These are phyloP conservation scores for Lethenteron reissneri DNA, from an alignment of 2,113 vertebrate species.

Conservation along the genomic window DNA sequence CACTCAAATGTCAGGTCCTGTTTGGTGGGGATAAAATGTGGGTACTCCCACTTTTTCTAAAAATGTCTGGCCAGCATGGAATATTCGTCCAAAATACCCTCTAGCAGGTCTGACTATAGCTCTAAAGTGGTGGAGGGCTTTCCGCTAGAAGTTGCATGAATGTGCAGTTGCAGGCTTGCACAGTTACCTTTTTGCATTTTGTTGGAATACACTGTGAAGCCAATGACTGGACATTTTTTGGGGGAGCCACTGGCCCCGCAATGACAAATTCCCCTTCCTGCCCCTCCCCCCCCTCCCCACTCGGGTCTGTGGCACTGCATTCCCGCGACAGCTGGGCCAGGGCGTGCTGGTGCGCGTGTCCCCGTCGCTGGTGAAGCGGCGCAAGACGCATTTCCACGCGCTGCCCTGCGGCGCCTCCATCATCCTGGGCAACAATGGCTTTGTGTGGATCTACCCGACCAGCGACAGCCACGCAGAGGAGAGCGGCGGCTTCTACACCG, in stretches of 20 bases:
- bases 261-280: neutral
- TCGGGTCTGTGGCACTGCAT: neutral
- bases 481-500: conserved; percentile 50
- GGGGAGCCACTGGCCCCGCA: neutral
- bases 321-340: conserved; percentile 42
- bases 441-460: conserved; percentile 77
- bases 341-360: conserved; percentile 73
- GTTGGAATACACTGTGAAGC: no score
- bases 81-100: no score
- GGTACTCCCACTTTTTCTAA: no score
- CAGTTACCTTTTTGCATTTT: no score
- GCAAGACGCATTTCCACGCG: conserved; percentile 92
- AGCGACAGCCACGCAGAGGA: conserved; percentile 50
- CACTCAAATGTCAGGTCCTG: no score
- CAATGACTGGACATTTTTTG: neutral
- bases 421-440: conserved; percentile 83
- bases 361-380: conserved; percentile 67
- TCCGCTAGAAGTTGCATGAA: no score
- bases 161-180: no score
- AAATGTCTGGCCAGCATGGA: no score
- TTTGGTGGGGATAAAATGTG: no score
- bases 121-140: no score
- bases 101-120: no score
- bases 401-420: conserved; percentile 66
- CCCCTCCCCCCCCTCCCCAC: neutral